A percentile compares a stretch with the other conserved stretches of the same genome.
Evolutionary conservation across 2,113 vertebrate species (phyloP).

Genomic region (Vulpes vulpes): DNA sequence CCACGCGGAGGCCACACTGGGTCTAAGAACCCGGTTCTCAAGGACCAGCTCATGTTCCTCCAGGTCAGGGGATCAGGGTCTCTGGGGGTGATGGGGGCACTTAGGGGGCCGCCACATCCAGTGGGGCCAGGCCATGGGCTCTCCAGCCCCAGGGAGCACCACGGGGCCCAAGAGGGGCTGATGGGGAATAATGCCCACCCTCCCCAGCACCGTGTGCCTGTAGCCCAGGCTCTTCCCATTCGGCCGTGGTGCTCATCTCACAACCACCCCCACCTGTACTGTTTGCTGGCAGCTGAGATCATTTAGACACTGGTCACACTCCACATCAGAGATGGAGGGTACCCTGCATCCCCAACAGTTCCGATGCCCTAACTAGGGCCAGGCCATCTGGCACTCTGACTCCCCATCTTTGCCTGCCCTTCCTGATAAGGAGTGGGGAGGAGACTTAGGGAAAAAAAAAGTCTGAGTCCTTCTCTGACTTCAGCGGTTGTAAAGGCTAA

Average conservation of each 20-base stretch:
- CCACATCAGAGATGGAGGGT: not conserved
- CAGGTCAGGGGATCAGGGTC: not conserved
- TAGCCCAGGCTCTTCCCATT: not conserved
- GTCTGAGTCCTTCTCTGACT: not conserved
- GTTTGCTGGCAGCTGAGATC: not conserved
- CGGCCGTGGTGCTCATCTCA: not conserved
- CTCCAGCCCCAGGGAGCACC: not conserved
- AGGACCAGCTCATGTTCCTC: not conserved
- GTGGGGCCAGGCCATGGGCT: not conserved
- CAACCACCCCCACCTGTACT: not conserved
- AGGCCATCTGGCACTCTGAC: not conserved
- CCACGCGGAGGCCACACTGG: not conserved
- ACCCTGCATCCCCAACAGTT: not conserved
- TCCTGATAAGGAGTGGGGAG: not conserved
- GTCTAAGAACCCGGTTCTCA: not conserved
- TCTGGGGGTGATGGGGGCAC: not conserved
- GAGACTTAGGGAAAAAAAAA: not conserved
- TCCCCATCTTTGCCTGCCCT: not conserved
- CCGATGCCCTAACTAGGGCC: not conserved
- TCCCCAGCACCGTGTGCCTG: too few relatives aligned
- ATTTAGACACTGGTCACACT: not conserved
- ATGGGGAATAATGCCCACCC: not conserved
- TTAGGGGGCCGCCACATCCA: not conserved
- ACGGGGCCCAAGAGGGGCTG: not conserved
- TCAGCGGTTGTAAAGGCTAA: not conserved